Conservation (phyloP, 2,888 invertebrate species). For the Tipula vernalis region DNA sequence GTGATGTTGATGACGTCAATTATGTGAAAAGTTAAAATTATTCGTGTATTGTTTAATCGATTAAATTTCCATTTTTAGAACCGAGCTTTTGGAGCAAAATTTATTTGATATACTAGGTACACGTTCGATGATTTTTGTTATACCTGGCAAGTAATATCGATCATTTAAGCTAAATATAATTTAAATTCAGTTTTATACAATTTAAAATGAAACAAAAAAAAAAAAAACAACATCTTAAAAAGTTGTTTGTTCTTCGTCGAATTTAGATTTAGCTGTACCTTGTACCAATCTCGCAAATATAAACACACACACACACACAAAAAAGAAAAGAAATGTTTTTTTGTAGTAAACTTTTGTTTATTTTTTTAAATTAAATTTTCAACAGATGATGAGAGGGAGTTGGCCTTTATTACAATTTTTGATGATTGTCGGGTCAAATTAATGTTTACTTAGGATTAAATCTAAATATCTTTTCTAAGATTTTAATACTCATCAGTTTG, state of each 20-base stretch:
- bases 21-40: background rate
- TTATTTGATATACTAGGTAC: background rate
- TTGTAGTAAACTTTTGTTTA: background rate
- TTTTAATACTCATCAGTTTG: background rate
- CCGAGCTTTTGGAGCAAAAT: background rate
- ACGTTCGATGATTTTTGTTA: background rate
- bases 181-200: background rate
- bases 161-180: background rate
- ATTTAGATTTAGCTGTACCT: background rate
- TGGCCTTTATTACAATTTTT: background rate
- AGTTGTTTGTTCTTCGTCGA: background rate
- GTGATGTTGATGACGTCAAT: background rate
- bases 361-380: background rate
- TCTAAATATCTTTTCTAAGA: background rate
- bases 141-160: background rate
- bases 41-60: background rate
- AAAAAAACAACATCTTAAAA: background rate
- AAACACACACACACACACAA: background rate
- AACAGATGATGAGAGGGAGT: background rate
- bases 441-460: background rate
- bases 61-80: background rate
- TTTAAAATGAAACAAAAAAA: background rate
- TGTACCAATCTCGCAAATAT: background rate
- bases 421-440: background rate
- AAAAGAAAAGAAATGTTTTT: background rate